Conservation (phyloP, 2,113 vertebrate genomes). For the Symphodus melops region DNA sequence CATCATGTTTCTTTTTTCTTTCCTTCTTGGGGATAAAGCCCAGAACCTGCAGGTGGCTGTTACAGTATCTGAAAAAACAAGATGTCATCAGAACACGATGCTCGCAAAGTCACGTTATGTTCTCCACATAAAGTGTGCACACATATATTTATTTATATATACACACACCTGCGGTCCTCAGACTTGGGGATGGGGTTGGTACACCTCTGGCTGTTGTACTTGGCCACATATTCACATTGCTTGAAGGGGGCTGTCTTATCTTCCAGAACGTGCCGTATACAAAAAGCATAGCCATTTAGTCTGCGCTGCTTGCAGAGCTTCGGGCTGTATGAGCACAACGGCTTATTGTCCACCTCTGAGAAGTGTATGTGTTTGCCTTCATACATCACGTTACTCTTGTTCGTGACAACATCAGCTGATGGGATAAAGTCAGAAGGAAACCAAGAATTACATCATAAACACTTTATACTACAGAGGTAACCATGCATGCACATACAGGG, state of each 20-base stretch:
- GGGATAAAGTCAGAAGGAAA: slow-evolving; percentile 72
- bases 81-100: background rate
- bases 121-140: background rate
- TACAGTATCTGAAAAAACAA: slow-evolving; percentile 93
- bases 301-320: slow-evolving; percentile 99
- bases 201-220: slow-evolving; percentile 99
- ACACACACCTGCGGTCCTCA: slow-evolving; percentile 97
- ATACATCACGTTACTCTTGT: slow-evolving; percentile 99
- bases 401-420: slow-evolving; percentile 99
- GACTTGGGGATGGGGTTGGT: slow-evolving; percentile 99
- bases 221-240: slow-evolving; percentile 99
- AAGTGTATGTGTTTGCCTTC: slow-evolving; percentile 99
- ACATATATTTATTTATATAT: too few species aligned
- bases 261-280: slow-evolving; percentile 99
- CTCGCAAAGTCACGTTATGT: background rate
- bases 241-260: slow-evolving; percentile 99
- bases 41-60: slow-evolving; percentile 98
- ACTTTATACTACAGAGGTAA: slow-evolving; percentile 16
- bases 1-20: slow-evolving; percentile 98
- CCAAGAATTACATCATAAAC: slow-evolving; percentile 39
- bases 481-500: background rate
- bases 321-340: slow-evolving; percentile 99
- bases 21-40: slow-evolving; percentile 99
- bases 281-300: slow-evolving; percentile 99
- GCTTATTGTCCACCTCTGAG: slow-evolving; percentile 99